A percentile compares a stretch with the other conserved stretches of the same genome.
Conservation (phyloP, 2,113 vertebrate genomes). For the Mungos mungo region DNA sequence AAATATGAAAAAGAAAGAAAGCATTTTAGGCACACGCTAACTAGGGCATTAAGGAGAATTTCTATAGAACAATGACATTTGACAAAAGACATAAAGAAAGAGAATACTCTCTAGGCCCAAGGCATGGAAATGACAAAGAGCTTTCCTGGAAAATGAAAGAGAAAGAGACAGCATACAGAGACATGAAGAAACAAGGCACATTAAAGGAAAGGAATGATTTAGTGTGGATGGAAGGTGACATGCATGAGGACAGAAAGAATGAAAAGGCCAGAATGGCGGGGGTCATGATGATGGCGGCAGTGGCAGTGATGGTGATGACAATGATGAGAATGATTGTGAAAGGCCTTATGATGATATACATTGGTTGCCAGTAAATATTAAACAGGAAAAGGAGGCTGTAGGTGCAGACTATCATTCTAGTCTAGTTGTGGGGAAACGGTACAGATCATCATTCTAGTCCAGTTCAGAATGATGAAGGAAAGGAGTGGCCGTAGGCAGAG, state of each 20-base stretch:
- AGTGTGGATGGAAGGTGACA: not conserved
- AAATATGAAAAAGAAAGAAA: not conserved
- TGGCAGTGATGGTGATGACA: not conserved
- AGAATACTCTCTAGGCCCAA: not conserved
- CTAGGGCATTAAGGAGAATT: not conserved
- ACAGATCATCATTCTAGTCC: too few species aligned
- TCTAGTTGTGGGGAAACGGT: too few species aligned
- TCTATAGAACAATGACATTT: not conserved
- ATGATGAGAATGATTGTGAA: not conserved
- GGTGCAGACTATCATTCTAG: not conserved
- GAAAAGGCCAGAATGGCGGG: not conserved
- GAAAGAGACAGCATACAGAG: not conserved
- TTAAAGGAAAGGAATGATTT: not conserved
- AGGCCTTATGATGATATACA: not conserved
- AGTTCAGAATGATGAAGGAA: not conserved
- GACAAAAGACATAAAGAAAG: not conserved
- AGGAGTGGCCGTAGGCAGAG: not conserved
- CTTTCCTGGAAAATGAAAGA: not conserved
- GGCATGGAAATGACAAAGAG: not conserved
- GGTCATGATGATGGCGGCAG: too few species aligned
- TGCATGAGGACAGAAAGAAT: rapidly evolving
- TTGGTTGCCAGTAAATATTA: not conserved
- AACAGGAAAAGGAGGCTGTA: not conserved
- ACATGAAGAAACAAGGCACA: not conserved
- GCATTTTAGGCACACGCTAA: not conserved